Evolutionary conservation across 2,797 vertebrate species (phyloP), one percentile per base, ranked within the genome.

Genomic region (Spea hammondii): DNA sequence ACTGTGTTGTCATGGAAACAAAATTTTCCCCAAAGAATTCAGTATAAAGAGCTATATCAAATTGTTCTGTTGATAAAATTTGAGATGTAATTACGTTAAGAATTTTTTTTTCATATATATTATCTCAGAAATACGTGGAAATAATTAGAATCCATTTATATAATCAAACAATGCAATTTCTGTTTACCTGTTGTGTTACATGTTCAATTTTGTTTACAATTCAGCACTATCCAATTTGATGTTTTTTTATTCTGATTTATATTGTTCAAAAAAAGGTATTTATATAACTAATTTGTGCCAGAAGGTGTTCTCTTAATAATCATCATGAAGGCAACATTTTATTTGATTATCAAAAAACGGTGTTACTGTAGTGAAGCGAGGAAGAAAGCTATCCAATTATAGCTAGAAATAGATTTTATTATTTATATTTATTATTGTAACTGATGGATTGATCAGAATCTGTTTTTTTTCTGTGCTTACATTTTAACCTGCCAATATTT

Each of bases 91-190:
- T 77, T 73, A 77, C 64, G 64, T 82, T 72, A 76, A 67, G 14
- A 62, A 44, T 17, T 55, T 55, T 72, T 77, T 77, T 66, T 12
- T 4, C 13, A 51, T 32, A 53, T 55, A 44, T 79, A 64, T 48
- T 14, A 47, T 69, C 70, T 77, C 46, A 17, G 14, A 55, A 69
- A 72, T 68, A 62, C 17, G 64, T 64, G 48, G 57, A 74, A 73
- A 82, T 81, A 82, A 77, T 73, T 32, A 32, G 32, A 77, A 82
- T 48, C 72, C 68, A 68, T 72, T 82, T 77, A 69, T 73, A 55
- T 82, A 77, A 82, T 77, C 73, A 82, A 60, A 73, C 74, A 69
- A 77, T 69, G 65, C 70, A 62, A 77, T 71, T 77, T 82, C 72
- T 65, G 65, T 77, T 65, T 82, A 82, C 65, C 32, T 59, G 70